Base-by-base conservation (phyloP, 2,888 invertebrate species). In the Pilophorus perplexus region DNA sequence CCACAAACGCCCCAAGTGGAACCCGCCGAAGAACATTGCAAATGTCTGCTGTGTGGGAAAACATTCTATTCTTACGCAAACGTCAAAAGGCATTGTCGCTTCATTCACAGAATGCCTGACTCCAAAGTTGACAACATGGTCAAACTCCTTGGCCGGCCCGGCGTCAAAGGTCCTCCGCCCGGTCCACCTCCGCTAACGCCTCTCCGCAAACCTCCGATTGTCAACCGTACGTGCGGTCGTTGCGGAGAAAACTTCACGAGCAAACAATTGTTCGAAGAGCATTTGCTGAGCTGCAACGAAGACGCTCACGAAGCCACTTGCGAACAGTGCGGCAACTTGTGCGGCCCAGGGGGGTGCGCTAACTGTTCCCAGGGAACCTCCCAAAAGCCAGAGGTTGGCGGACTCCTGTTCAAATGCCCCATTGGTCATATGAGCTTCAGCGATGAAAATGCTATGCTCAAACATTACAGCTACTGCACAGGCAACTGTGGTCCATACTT, bases 391-490 rank as follows among this genome's bases (percentile, higher is more conserved):
- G 28, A 3, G 8, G 6, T 27, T 12, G 22, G 18, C 18, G 25
- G 16, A 4, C 27, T 66, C 5, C 18, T 66, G 25, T 66, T 67
- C 48, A 69, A 69, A 37, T 69, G 69, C 40, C 69, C 69, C n/a
- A 59, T 67, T 1, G 69, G 69, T 16, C 67, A 65, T 14, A 69
- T 65, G 50, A 67, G 64, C 46, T 69, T 69, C 42, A 65, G 46
- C 18, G 64, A 57, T 40, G 67, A 69, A 55, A 54, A 62, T 5
- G 44, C 64, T 5, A 69, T 69, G 69, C 42, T 69, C 3, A 57
- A 65, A 25, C 69, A 69, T 59, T 69, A 69, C 27, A 65, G 64
- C 20, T 64, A 65, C 16, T 69, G 69, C 48, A 64, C 54, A 23
- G 69, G 69, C 2, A 65, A 42, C n/a, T 69, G 69, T 37, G 67